Conservation (phyloP, 2,888 invertebrate genomes). For the Micoletzkya japonica region DNA sequence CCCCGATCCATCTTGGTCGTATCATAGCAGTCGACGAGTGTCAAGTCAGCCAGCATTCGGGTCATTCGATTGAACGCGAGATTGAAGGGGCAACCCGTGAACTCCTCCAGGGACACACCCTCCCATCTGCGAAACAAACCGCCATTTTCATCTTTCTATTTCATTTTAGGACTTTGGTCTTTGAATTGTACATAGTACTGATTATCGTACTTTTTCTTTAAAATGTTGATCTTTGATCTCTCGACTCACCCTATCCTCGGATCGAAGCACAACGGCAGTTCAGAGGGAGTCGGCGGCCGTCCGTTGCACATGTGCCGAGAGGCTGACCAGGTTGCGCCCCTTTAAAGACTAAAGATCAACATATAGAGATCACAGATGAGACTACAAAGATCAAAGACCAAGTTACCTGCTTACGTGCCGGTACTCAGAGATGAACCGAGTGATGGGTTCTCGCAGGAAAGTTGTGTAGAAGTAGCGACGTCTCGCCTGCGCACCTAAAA, state of each 20-base stretch:
- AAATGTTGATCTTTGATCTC: no score
- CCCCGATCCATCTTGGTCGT: slow-evolving; percentile 28
- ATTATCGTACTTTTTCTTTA: no score
- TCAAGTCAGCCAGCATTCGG: slow-evolving; percentile 93
- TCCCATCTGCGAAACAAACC: slow-evolving; percentile 65
- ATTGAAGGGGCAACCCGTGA: slow-evolving; percentile 87
- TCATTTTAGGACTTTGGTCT: no score
- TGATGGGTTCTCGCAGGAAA: slow-evolving; percentile 87
- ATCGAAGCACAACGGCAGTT: slow-evolving; percentile 75
- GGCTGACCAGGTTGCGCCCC: slow-evolving; percentile 45
- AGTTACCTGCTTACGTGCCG: slow-evolving; percentile 86
- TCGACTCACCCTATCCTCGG: slow-evolving; percentile 43
- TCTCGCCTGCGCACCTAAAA: slow-evolving; percentile 63
- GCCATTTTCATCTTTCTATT: no score
- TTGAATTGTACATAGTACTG: no score
- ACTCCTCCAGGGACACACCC: slow-evolving; percentile 86
- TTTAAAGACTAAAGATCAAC: background rate
- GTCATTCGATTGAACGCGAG: slow-evolving; percentile 94
- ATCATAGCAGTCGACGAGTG: slow-evolving; percentile 87
- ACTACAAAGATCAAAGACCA: slow-evolving; percentile 41
- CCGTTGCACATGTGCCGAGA: slow-evolving; percentile 66
- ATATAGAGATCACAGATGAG: slow-evolving; percentile 53
- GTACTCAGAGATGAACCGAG: slow-evolving; percentile 91
- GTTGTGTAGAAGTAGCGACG: slow-evolving; percentile 90
- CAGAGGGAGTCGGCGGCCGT: slow-evolving; percentile 74